A percentile compares a stretch with the other conserved stretches of the same genome.
Conservation (phyloP, 2,113 vertebrate genomes). For the Centropus unirufus region DNA sequence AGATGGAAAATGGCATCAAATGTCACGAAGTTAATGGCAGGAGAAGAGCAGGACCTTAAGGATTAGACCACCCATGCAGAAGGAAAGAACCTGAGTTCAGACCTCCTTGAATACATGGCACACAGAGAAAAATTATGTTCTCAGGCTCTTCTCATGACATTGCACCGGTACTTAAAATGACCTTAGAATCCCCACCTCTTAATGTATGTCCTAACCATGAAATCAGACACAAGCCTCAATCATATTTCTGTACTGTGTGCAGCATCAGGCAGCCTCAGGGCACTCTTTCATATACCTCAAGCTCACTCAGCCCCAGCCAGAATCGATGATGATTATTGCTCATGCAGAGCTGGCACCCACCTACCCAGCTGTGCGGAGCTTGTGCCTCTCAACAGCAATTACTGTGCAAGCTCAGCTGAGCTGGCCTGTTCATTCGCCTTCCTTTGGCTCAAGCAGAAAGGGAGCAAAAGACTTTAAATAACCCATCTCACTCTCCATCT, state of each 20-base stretch:
- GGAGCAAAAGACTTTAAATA: not conserved
- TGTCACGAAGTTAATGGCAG: not conserved
- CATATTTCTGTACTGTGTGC: rapidly evolving
- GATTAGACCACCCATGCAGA: not conserved
- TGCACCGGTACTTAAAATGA: not conserved
- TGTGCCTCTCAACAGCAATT: rapidly evolving
- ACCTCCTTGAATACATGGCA: not conserved
- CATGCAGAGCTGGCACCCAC: not conserved
- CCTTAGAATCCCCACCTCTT: not conserved
- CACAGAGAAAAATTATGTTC: not conserved
- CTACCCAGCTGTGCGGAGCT: not conserved
- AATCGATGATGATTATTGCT: not conserved
- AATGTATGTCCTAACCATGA: not conserved
- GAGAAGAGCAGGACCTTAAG: not conserved
- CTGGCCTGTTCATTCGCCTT: not conserved
- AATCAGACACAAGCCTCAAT: not conserved
- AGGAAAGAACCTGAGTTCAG: not conserved
- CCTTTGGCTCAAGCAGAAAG: not conserved
- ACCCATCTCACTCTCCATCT: not conserved
- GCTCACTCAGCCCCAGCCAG: not conserved
- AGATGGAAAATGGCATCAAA: not conserved
- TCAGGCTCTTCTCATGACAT: not conserved
- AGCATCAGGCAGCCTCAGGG: not conserved
- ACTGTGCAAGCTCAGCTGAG: rapidly evolving
- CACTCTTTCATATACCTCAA: not conserved